These are phyloP conservation scores for Pachypeltis micranthus DNA, from an alignment of 1,140 invertebrate species.

Conservation along the genomic window DNA sequence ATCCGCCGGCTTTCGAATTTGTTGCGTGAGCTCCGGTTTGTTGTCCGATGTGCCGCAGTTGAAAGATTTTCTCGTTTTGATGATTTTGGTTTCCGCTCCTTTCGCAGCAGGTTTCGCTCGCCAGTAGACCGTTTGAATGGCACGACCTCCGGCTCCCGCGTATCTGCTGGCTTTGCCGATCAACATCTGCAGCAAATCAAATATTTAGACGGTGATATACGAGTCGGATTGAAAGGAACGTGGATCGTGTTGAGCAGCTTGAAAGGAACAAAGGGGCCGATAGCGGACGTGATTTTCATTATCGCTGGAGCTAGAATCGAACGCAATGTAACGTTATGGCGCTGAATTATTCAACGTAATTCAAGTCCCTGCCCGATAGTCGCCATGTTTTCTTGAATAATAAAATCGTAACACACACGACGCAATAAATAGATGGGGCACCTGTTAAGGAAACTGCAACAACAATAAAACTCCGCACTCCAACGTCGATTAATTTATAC, in stretches of 20 bases:
- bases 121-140: constrained; percentile 11
- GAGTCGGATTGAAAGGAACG: background rate
- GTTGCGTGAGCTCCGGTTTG: constrained; percentile 5
- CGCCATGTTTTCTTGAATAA: background rate
- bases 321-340: no score
- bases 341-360: no score
- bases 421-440: no score
- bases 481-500: no score
- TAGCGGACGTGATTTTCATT: no score
- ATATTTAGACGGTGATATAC: background rate
- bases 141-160: background rate
- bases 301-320: no score
- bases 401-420: no score
- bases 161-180: constrained; percentile 7
- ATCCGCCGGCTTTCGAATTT: background rate
- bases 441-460: no score
- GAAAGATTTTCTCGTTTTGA: constrained; percentile 11
- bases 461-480: no score
- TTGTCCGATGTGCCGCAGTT: background rate
- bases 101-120: background rate
- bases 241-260: no score
- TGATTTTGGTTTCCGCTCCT: constrained; percentile 1
- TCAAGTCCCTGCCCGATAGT: background rate
- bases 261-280: no score
- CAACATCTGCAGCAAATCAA: constrained; percentile 1